phyloP scores from a whole-genome alignment of 2,797 vertebrate genomes.

The Xiphorhynchus erythropygius region DNA sequence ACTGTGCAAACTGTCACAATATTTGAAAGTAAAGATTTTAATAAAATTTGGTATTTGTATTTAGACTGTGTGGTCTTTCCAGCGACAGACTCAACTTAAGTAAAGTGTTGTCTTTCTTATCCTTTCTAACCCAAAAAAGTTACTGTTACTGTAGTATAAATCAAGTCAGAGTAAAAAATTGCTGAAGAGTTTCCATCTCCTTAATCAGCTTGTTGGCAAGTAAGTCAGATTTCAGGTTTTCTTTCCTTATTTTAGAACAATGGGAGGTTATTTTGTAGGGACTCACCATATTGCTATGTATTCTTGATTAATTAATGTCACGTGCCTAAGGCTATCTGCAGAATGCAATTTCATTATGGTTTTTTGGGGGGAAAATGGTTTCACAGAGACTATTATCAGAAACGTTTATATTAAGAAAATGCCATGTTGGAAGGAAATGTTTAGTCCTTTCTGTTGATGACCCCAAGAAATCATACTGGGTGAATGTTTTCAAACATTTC shows the following conservation, averaged over 20 bases:
- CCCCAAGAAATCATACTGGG: neutral
- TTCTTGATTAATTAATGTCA: neutral
- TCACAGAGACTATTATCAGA: neutral
- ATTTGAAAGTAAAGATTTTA: conserved; percentile 27
- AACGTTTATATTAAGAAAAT: neutral
- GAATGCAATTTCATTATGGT: neutral
- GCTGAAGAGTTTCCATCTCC: neutral
- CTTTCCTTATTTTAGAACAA: neutral
- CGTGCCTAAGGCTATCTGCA: neutral
- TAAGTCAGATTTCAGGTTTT: neutral
- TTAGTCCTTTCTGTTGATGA: neutral
- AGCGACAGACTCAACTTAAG: neutral
- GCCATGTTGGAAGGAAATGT: neutral
- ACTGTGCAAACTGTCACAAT: neutral
- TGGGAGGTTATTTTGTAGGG: neutral
- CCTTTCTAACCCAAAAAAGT: neutral
- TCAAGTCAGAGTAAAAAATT: neutral
- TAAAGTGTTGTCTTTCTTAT: neutral
- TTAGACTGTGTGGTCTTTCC: neutral
- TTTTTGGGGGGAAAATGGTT: neutral
- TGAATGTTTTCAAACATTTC: neutral
- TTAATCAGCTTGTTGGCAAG: neutral
- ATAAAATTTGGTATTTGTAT: conserved; percentile 16
- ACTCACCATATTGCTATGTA: neutral
- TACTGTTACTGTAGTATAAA: neutral